Evolutionary conservation across 2,113 vertebrate genomes (phyloP).

Genomic region (Eptesicus fuscus): DNA sequence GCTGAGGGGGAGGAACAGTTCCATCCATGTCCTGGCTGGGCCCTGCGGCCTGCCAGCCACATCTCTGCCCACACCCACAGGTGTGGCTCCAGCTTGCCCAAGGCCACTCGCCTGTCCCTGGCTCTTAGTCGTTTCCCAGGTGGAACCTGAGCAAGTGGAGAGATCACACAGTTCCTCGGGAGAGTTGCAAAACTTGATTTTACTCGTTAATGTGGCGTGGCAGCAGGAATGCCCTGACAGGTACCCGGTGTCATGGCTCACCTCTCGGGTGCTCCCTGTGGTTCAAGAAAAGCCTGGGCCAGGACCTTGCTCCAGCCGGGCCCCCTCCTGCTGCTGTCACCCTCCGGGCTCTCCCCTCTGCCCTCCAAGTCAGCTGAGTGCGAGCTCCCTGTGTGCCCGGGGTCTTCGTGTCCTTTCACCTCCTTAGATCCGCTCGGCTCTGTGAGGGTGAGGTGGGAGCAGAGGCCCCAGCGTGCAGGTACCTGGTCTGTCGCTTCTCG

Average conservation of each 20-base stretch:
- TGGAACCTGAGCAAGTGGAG: not conserved
- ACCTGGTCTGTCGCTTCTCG: fast-evolving
- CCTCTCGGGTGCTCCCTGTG: not conserved
- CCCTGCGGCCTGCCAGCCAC: fast-evolving
- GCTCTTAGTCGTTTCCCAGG: not conserved
- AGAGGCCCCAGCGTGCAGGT: not conserved
- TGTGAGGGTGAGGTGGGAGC: not conserved
- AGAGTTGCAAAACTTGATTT: not conserved
- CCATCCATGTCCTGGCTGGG: fast-evolving
- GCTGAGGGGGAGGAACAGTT: fast-evolving
- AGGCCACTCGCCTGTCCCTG: not conserved
- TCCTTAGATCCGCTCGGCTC: not conserved
- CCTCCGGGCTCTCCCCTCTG: not conserved
- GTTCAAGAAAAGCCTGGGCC: not conserved
- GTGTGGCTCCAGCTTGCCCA: not conserved
- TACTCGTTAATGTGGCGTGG: too few relatives aligned
- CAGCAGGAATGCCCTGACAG: not conserved
- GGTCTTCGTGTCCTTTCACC: not conserved
- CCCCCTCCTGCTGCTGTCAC: not conserved
- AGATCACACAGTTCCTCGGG: too few relatives aligned
- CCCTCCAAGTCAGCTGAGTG: not conserved
- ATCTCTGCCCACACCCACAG: not conserved
- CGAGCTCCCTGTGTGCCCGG: too few relatives aligned
- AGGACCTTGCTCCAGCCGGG: not conserved
- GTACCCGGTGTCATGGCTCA: fast-evolving